These are phyloP conservation scores for Lampris megalopsis DNA, from an alignment of 2,113 vertebrate species.

Conservation along the genomic window DNA sequence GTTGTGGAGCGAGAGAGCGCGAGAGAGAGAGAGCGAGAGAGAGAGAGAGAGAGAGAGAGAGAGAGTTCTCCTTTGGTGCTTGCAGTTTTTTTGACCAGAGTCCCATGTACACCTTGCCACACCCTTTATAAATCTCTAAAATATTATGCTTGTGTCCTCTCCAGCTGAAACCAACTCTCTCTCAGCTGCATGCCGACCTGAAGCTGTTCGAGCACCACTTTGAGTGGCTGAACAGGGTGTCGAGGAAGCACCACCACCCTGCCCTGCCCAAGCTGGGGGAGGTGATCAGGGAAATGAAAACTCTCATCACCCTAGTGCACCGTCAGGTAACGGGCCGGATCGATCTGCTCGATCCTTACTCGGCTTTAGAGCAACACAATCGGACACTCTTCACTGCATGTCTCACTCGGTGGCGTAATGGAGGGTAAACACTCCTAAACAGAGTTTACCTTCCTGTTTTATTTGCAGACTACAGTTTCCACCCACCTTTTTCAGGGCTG, in stretches of 20 bases:
- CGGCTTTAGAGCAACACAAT: neutral
- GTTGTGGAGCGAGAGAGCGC: conserved; percentile 13
- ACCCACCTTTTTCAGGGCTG: too few relatives aligned
- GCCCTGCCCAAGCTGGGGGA: conserved; percentile 77
- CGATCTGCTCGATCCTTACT: neutral
- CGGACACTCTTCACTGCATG: too few relatives aligned
- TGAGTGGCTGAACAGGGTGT: conserved; percentile 81
- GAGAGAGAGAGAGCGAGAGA: neutral
- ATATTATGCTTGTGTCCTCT: conserved; percentile 50
- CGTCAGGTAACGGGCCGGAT: conserved; percentile 74
- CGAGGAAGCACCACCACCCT: conserved; percentile 80
- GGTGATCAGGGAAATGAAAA: conserved; percentile 80
- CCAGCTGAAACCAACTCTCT: conserved; percentile 83
- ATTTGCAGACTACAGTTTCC: too few relatives aligned
- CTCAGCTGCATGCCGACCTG: conserved; percentile 83
- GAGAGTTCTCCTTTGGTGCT: conserved; percentile 29
- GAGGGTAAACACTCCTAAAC: neutral
- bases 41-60: neutral
- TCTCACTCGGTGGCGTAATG: neutral
- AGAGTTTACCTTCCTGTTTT: too few relatives aligned
- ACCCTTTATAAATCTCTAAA: conserved; percentile 57
- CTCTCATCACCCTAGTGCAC: conserved; percentile 76
- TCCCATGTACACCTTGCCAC: conserved; percentile 52
- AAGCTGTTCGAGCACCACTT: conserved; percentile 84
- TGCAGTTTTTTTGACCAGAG: conserved; percentile 5